Conservation (phyloP, 2,113 vertebrate species). For the Percina caprodes region DNA sequence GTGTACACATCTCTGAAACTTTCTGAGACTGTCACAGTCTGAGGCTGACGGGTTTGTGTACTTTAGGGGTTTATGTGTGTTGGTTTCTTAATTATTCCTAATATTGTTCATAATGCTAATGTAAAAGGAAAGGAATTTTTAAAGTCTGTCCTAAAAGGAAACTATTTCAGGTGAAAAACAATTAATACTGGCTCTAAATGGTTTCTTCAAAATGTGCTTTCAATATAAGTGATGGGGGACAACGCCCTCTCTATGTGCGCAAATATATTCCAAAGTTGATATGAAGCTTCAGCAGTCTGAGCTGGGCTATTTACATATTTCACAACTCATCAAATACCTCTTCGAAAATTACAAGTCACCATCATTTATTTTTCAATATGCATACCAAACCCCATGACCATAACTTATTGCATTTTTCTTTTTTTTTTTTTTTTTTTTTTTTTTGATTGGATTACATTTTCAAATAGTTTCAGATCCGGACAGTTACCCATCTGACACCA, state of each 20-base stretch:
- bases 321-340: background rate
- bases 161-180: too few species aligned
- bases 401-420: background rate
- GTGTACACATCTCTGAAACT: conserved; percentile 18
- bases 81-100: conserved; percentile 1
- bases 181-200: background rate
- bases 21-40: background rate
- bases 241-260: background rate
- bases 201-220: background rate
- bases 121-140: background rate
- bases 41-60: background rate
- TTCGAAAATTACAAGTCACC: background rate
- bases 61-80: background rate
- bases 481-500: conserved; percentile 9
- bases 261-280: background rate
- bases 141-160: background rate
- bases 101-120: background rate
- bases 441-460: conserved; percentile 5
- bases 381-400: background rate
- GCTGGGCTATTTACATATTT: background rate
- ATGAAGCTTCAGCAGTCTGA: too few species aligned
- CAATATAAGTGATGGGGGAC: background rate
- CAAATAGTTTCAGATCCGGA: conserved; percentile 6
- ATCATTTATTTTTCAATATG: background rate
- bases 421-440: conserved; percentile 4